Base-by-base conservation (phyloP, 2,113 vertebrate genomes). In the Oceanodroma tethys region DNA sequence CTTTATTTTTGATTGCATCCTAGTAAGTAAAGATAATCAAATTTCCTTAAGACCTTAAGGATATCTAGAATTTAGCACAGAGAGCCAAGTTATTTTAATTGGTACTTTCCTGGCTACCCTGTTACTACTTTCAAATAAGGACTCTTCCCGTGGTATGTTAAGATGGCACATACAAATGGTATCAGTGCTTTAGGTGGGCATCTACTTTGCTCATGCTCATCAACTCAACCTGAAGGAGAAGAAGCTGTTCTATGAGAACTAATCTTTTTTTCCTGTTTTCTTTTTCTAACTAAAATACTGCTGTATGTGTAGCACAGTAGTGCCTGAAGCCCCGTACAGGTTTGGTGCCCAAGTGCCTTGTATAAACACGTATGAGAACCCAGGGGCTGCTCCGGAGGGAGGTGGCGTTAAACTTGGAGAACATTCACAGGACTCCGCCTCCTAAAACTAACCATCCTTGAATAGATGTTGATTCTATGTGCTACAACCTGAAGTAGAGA, bases 41-140 rank as follows among this genome's bases (percentile, higher is more conserved):
- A 62, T 91, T 91, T 86, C 16, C 15, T 18, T 56, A 48, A 87
- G 40, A 90, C 34, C 18, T 62, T 83, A 81, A 38, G 58, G 86
- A 85, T 92, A 71, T 56, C 65, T 94, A 63, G 30, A 84, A 92
- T 74, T 95, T 86, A 82, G 40, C 52, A 72, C 48, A 72, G 68
- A 23, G 17, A 74, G 7, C 7, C 15, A 66, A 45, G 52, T 80
- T 92, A 76, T 79, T 93, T 70, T 91, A 79, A 74, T 83, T 80
- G 65, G 10, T 78, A 12, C 17, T 53, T 88, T 94, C 53, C 56
- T 81, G 30, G 30, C 36, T 93, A 79, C 45, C 11, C n/a, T 94
- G 10, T 81, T 88, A 90, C 79, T 97, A 88, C 12, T 62, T 94
- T 86, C 48, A 84, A 20, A 94, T 92, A 81, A 88, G 60, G 48